A percentile compares a stretch with the other conserved stretches of the same genome.
These are phyloP conservation scores for Parasteatoda lunata DNA, from an alignment of 2,888 invertebrate species.

Conservation along the genomic window DNA sequence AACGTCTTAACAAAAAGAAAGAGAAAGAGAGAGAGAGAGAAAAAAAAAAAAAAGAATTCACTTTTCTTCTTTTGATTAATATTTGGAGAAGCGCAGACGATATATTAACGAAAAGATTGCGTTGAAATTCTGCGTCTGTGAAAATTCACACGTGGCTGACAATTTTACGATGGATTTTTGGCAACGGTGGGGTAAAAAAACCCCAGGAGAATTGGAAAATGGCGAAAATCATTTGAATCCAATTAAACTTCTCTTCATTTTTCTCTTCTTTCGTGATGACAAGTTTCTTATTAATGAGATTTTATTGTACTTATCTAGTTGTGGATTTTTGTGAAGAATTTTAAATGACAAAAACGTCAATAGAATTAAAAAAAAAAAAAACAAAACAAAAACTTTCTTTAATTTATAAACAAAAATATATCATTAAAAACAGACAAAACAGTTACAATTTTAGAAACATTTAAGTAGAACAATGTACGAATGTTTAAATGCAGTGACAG, in stretches of 20 bases:
- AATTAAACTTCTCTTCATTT: constrained; percentile 55
- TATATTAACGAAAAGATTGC: constrained; percentile 45
- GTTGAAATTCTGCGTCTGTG: constrained; percentile 54
- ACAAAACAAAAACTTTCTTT: too few relatives aligned
- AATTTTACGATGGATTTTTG: constrained; percentile 43
- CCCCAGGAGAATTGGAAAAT: constrained; percentile 25
- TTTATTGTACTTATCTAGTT: neutral
- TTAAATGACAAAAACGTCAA: too few relatives aligned
- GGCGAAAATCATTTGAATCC: constrained; percentile 60
- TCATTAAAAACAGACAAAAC: too few relatives aligned
- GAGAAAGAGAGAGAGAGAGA: constrained; percentile 1
- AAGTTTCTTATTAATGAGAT: constrained; percentile 64
- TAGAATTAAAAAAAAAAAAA: too few relatives aligned
- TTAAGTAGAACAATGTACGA: too few relatives aligned
- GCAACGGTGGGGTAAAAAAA: constrained; percentile 3
- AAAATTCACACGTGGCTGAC: constrained; percentile 60
- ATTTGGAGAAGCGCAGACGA: constrained; percentile 29
- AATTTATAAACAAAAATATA: too few relatives aligned
- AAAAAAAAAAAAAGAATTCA: constrained; percentile 8
- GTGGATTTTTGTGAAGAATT: too few relatives aligned
- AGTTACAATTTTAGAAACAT: too few relatives aligned
- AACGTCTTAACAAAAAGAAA: constrained; percentile 18
- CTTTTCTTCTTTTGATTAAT: constrained; percentile 57
- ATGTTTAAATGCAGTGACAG: too few relatives aligned
- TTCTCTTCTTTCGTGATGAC: constrained; percentile 35